Evolutionary conservation across 1,140 invertebrate genomes (phyloP), one percentile per base, ranked within the genome.

Genomic region (Triops longicaudatus): DNA sequence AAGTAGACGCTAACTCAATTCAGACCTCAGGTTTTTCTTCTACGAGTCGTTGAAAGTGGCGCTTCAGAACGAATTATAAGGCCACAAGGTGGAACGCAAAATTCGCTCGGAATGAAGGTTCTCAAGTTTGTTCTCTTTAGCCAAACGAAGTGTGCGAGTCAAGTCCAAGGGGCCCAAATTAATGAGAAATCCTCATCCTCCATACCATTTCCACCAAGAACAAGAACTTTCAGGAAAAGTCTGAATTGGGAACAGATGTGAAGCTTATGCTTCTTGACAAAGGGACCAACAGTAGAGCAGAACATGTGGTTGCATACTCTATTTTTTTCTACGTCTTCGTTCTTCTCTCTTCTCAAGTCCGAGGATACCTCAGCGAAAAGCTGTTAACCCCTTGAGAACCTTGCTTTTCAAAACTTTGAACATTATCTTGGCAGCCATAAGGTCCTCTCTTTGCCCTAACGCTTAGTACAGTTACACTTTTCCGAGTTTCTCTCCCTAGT

Each of bases 71-170:
- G 31, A 37, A 37, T 37, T 37, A 37, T 37, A 37, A 37, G 31
- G 31, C 31, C 31, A 37, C 31, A 37, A 37, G 31, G 31, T 7
- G 31, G 31, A 37, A 63, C 14, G 22, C 50, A 9, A 63, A 63
- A 63, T 63, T 63, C 50, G 50, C 50, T 63, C 50, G 50, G 50
- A 63, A 63, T 63, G 50, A 63, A 63, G 50, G n/a, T 22, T 63
- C 50, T 63, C 50, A 63, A 63, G 50, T 63, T 63, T 7, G 31
- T 63, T 63, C 50, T 5, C 22, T 63, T 14, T 22, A 22, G 6
- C 17, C 50, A 9, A 63, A 63, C 50, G 22, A 63, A 63, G 50
- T 63, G 50, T 63, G 50, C 50, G 17, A 63, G 50, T 63, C 50
- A 17, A 63, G 50, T 63, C 50, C 50, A 63, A 63, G 22, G 50